phyloP scores from a whole-genome alignment of 1,140 invertebrate species.

The Drosophila nannoptera region DNA sequence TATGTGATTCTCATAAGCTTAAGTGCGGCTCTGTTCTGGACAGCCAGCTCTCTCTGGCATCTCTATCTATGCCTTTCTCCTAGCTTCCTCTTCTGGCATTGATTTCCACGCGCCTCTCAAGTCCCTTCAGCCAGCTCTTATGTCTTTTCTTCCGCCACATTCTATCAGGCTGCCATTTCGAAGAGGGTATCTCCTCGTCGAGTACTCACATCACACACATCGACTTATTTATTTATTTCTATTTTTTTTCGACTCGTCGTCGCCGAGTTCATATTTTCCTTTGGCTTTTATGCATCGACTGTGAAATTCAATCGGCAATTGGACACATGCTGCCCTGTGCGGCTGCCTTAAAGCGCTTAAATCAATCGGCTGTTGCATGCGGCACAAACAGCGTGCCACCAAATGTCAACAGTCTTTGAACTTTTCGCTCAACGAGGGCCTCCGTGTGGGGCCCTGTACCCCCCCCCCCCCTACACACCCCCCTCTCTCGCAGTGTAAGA shows the following conservation, averaged over 20 bases:
- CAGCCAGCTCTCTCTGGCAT: no score
- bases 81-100: no score
- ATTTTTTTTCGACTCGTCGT: no score
- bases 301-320: conserved; percentile 44
- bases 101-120: background rate
- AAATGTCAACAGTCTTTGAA: conserved; percentile 49
- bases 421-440: conserved; percentile 7
- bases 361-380: conserved; percentile 58
- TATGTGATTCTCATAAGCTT: no score
- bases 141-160: background rate
- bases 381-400: conserved; percentile 15
- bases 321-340: conserved; percentile 18
- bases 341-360: conserved; percentile 63
- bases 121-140: no score
- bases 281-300: conserved; percentile 30
- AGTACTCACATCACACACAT: background rate
- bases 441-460: conserved; percentile 23
- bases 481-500: conserved; percentile 23
- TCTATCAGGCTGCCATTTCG: background rate
- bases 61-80: no score
- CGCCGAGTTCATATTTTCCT: conserved; percentile 43
- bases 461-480: no score
- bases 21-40: no score
- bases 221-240: background rate
- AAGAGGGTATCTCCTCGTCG: background rate